Percentiles rank a stretch among this genome's conserved stretches.
Evolutionary conservation across 2,797 vertebrate genomes (phyloP).

Genomic region (Schizothorax lantsangensis): DNA sequence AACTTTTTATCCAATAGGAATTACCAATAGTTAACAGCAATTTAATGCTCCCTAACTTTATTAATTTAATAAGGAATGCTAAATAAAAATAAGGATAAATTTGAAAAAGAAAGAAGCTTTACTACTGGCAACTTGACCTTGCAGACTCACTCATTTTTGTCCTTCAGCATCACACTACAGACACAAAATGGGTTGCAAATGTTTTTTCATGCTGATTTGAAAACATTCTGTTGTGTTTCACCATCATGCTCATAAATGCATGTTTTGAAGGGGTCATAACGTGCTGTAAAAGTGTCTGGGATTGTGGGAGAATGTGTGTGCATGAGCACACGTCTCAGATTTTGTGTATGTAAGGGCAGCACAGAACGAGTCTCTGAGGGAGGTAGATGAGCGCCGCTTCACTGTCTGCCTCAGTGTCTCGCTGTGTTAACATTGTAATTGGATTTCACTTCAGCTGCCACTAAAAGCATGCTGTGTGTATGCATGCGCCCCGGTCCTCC

Average conservation of each 20-base stretch:
- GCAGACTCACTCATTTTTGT: not conserved
- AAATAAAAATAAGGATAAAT: not conserved
- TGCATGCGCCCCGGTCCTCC: not conserved
- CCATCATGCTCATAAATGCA: not conserved
- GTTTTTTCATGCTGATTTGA: not conserved
- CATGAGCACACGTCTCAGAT: not conserved
- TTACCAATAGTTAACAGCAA: not conserved
- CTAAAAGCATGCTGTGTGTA: slow-evolving; percentile 18
- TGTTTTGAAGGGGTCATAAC: not conserved
- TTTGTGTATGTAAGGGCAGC: not conserved
- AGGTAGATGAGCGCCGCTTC: slow-evolving; percentile 40
- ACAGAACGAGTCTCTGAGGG: slow-evolving; percentile 12
- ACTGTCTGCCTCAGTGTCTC: slow-evolving; percentile 20
- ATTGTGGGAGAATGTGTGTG: not conserved
- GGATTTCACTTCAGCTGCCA: slow-evolving; percentile 45
- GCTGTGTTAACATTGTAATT: slow-evolving; percentile 54
- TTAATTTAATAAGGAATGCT: not conserved
- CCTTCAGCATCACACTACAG: not conserved
- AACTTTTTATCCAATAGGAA: not conserved
- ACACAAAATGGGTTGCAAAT: not conserved
- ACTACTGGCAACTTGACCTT: not conserved
- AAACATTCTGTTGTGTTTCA: not conserved
- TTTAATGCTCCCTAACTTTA: not conserved
- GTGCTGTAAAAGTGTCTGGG: not conserved
- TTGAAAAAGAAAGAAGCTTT: not conserved